Evolutionary conservation across 1,140 invertebrate genomes (phyloP).

Genomic region (Heliconius eleuchia): DNA sequence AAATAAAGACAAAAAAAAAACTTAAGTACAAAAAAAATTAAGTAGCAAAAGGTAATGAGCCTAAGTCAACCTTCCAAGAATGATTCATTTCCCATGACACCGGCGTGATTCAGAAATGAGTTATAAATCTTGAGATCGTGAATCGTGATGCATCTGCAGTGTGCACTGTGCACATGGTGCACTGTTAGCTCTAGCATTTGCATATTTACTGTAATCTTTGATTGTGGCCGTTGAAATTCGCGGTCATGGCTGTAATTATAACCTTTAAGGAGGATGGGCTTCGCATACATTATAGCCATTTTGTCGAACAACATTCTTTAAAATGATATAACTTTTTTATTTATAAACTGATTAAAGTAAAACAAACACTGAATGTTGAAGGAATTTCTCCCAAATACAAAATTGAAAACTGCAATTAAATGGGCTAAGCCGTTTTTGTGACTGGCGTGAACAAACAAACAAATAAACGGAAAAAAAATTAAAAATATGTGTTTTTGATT

Average conservation of each 20-base stretch:
- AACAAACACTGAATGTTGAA: no score
- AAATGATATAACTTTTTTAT: no score
- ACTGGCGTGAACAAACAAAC: no score
- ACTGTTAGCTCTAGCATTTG: conserved; percentile 46
- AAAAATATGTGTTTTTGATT: no score
- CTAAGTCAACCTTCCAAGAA: conserved; percentile 20
- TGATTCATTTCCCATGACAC: conserved; percentile 41
- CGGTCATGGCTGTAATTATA: conserved; percentile 24
- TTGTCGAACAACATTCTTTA: no score
- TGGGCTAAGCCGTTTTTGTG: no score
- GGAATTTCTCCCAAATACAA: no score
- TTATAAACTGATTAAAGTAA: no score
- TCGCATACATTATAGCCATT: no score
- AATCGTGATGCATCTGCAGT: conserved; percentile 43
- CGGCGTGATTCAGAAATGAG: conserved; percentile 43
- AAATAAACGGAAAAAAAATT: no score
- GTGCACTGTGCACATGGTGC: conserved; percentile 43
- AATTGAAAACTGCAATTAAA: no score
- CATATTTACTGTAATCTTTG: conserved; percentile 40
- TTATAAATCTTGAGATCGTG: conserved; percentile 49
- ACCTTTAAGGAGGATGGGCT: conserved; percentile 4
- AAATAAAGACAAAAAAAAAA: no score
- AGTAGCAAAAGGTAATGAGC: conserved; percentile 23
- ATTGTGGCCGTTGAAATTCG: conserved; percentile 35
- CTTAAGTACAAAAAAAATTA: not conserved